Percentiles rank a stretch among this genome's conserved stretches.
phyloP scores from a whole-genome alignment of 2,797 vertebrate species.

The Ctenosaura bakeri region DNA sequence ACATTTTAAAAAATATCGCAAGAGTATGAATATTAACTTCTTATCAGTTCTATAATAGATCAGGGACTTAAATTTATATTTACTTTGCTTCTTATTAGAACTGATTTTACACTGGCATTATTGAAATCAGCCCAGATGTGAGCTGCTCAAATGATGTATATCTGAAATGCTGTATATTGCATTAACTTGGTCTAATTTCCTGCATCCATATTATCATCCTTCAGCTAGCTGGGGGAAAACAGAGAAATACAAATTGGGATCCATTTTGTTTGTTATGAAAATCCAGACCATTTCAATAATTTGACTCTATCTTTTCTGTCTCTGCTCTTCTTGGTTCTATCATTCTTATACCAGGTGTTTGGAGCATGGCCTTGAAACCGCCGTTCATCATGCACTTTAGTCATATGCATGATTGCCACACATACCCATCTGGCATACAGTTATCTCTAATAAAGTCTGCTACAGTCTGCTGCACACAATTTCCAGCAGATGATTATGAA shows the following conservation, averaged over 20 bases:
- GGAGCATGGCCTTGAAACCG: slow-evolving; percentile 31
- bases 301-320: not conserved
- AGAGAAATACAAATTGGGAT: not conserved
- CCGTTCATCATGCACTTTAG: slow-evolving; percentile 12
- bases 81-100: not conserved
- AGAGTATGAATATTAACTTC: not conserved
- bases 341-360: slow-evolving; percentile 45
- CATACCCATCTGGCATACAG: slow-evolving; percentile 34
- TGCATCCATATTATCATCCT: not conserved
- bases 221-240: not conserved
- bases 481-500: slow-evolving; percentile 68
- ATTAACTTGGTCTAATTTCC: slow-evolving; percentile 18
- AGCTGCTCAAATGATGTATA: not conserved
- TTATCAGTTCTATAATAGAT: not conserved
- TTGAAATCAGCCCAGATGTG: not conserved
- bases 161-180: not conserved
- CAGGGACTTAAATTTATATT: not conserved
- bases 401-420: slow-evolving; percentile 25
- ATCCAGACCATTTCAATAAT: not conserved
- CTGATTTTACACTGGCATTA: slow-evolving; percentile 23
- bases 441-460: slow-evolving; percentile 55
- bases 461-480: slow-evolving; percentile 65
- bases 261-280: slow-evolving; percentile 11
- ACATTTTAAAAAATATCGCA: slow-evolving; percentile 1
- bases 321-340: slow-evolving; percentile 16